Evolutionary conservation across 2,113 vertebrate species (phyloP), one percentile per base, ranked within the genome.

Genomic region (Hippocampus zosterae): DNA sequence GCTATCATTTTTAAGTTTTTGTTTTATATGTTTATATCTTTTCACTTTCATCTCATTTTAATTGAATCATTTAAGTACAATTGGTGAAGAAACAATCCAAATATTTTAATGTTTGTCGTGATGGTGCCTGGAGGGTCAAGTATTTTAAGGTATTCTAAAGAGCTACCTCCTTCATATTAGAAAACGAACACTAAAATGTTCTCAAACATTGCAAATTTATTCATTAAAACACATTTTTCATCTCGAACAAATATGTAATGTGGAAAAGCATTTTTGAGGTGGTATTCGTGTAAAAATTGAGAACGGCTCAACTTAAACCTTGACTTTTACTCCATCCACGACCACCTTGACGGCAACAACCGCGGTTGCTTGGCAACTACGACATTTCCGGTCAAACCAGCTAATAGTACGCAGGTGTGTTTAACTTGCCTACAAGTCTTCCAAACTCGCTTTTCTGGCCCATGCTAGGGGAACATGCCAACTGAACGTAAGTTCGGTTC

Each of bases 371-470:
- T 11, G 15, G 74, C 70, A 75, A 81, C 74, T 8, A 57, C 1
- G 52, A 37, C 55, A 61, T 37, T 33, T 61, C 57, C 27, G 65
- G 46, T 33, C 41, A 15, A 77, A 74, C 68, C 7, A 74, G 29
- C 69, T 42, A 15, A 66, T 57, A 6, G 50, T 27, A 62, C 44
- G 59, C 80, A 84, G 75, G 80, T 83, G 86, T 59, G 75, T 0
- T 37, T 41, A 77, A 12, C n/a, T 9, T 19, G 21, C n/a, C 8
- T 23, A 23, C 52, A 23, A 55, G 21, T 55, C 52, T 55, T 55
- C 52, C 2, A 21, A 9, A 21, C 19, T 50, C 0, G 1, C 5
- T 15, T 53, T 23, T 29, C 40, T 11, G 37, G 13, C 2, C 2
- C 8, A 1, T 6, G 5, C 1, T 52, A 3, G 21, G 0, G 11